Conservation (phyloP, 1,140 invertebrate genomes). For the Vollenhovia emeryi region DNA sequence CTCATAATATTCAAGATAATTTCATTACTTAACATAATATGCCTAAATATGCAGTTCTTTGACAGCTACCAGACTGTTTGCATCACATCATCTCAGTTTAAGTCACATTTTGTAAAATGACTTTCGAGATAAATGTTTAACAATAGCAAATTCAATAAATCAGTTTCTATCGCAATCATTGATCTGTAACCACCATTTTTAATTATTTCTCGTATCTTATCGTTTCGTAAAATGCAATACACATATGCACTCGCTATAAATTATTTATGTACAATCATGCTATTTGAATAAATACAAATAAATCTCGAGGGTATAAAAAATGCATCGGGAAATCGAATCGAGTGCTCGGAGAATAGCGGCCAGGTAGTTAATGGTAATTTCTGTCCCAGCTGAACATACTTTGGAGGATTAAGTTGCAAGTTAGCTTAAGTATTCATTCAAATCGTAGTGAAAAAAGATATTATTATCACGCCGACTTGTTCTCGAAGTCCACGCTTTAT, state of each 20-base stretch:
- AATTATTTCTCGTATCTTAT: background rate
- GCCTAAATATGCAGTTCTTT: background rate
- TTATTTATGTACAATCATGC: slow-evolving; percentile 3
- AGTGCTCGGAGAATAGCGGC: background rate
- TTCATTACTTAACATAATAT: slow-evolving; percentile 27
- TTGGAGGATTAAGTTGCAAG: background rate
- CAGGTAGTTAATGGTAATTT: background rate
- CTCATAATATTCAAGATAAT: slow-evolving; percentile 19
- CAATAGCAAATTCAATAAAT: background rate
- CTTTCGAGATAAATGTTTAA: background rate
- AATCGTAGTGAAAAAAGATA: slow-evolving; percentile 51
- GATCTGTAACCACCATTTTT: background rate
- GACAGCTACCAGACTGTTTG: background rate
- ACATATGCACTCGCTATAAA: background rate
- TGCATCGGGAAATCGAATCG: background rate
- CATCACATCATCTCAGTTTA: slow-evolving; percentile 7
- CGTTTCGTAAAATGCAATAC: slow-evolving; percentile 10
- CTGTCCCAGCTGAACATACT: background rate
- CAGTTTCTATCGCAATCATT: slow-evolving; percentile 6
- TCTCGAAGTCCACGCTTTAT: background rate
- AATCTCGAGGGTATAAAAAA: background rate
- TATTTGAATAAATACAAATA: background rate
- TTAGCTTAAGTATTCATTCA: slow-evolving; percentile 54
- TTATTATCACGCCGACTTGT: background rate
- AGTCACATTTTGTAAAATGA: slow-evolving; percentile 7